A percentile compares a stretch with the other conserved stretches of the same genome.
These are phyloP conservation scores for Drosophila neutralis DNA, from an alignment of 2,888 invertebrate genomes.

Conservation along the genomic window DNA sequence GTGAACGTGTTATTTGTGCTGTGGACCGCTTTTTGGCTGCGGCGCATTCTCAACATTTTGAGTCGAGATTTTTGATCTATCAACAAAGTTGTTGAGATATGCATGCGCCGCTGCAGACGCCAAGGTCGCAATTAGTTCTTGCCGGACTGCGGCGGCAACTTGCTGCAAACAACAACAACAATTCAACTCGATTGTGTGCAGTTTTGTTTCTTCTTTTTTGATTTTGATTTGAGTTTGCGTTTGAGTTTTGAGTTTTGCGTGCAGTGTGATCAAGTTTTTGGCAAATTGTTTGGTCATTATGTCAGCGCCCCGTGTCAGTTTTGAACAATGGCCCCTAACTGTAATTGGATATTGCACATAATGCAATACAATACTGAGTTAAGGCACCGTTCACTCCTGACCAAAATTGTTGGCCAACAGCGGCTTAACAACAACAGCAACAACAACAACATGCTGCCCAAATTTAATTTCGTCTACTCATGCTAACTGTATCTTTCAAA, in stretches of 20 bases:
- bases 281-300: conserved; percentile 71
- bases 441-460: conserved; percentile 13
- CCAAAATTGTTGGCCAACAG: not conserved
- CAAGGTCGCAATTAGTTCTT: conserved; percentile 79
- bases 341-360: conserved; percentile 53
- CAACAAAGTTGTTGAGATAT: conserved; percentile 44
- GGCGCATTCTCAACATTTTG: conserved; percentile 39
- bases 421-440: not conserved
- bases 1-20: conserved; percentile 54
- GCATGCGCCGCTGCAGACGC: conserved; percentile 57
- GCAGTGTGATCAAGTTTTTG: conserved; percentile 37
- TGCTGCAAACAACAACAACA: conserved; percentile 27
- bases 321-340: conserved; percentile 32
- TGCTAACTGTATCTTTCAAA: conserved; percentile 15
- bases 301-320: conserved; percentile 53
- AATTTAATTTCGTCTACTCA: conserved; percentile 22
- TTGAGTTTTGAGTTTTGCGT: conserved; percentile 14
- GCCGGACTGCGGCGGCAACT: conserved; percentile 31
- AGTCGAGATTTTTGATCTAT: conserved; percentile 42
- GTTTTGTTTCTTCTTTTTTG: conserved; percentile 19
- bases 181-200: conserved; percentile 43
- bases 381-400: conserved; percentile 29
- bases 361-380: conserved; percentile 20
- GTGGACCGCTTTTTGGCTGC: conserved; percentile 3
- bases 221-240: conserved; percentile 34